Evolutionary conservation across 2,797 vertebrate species (phyloP).

Genomic region (Sebastes paucispinis): DNA sequence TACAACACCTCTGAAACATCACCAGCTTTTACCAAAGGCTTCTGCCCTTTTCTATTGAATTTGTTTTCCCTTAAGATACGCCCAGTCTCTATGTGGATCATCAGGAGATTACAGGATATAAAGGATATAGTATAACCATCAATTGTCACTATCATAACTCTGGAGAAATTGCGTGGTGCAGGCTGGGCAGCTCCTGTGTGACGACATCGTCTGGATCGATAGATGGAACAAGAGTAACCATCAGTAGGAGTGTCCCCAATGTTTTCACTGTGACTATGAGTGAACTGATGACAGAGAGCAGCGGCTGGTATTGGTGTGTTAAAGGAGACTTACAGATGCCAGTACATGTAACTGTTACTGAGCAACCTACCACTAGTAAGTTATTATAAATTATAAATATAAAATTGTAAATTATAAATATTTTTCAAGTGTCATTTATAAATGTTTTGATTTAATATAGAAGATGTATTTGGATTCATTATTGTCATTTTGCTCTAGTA

Average conservation of each 20-base stretch:
- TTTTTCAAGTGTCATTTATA: no score
- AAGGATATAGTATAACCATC: background rate
- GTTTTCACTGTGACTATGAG: conserved; percentile 42
- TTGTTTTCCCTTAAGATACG: background rate
- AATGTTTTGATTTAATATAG: background rate
- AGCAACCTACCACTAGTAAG: conserved; percentile 16
- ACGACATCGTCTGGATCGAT: background rate
- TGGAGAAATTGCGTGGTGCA: conserved; percentile 40
- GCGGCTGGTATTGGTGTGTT: conserved; percentile 49
- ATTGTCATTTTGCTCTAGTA: background rate
- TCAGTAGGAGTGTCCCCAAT: no score
- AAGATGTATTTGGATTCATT: background rate
- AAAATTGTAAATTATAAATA: background rate
- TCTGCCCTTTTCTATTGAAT: no score
- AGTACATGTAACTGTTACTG: conserved; percentile 17
- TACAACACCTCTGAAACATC: no score
- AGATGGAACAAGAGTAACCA: background rate
- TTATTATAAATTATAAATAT: background rate
- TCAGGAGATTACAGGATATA: conserved; percentile 13
- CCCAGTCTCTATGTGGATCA: conserved; percentile 28
- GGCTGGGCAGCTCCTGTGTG: background rate
- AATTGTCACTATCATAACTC: accelerated
- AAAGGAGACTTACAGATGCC: conserved; percentile 47
- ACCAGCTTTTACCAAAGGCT: background rate
- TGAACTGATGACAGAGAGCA: background rate